Evolutionary conservation across 2,113 vertebrate species (phyloP).

Genomic region (Melanerpes aurifrons): DNA sequence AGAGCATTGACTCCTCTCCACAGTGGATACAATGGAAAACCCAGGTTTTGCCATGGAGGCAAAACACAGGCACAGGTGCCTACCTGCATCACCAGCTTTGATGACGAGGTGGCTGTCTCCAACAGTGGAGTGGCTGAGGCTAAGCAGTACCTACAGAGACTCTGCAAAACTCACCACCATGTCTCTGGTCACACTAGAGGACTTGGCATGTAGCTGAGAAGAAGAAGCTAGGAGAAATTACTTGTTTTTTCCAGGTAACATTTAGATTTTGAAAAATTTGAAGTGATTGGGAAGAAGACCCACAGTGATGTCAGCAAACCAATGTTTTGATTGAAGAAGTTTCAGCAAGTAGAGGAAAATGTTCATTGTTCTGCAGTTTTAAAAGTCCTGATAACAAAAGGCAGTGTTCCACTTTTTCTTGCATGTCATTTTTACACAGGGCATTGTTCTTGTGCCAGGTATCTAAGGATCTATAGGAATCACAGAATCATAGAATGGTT

Average conservation of each 20-base stretch:
- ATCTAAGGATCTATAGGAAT: neutral
- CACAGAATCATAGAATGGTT: neutral
- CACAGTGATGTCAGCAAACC: neutral
- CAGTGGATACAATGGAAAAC: neutral
- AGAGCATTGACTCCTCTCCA: neutral
- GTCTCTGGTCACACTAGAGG: rapidly evolving
- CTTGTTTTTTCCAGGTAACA: neutral
- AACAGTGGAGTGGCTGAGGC: no score
- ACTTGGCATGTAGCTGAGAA: neutral
- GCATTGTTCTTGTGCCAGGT: neutral
- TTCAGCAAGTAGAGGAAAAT: neutral
- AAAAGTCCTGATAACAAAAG: neutral
- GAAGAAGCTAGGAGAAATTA: neutral
- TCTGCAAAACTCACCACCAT: neutral
- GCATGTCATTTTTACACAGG: neutral
- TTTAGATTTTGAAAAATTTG: neutral
- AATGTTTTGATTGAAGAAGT: neutral
- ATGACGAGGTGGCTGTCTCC: neutral
- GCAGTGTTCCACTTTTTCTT: neutral
- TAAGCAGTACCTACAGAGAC: neutral
- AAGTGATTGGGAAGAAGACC: neutral
- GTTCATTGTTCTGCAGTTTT: neutral
- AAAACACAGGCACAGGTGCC: neutral
- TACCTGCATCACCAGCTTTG: neutral
- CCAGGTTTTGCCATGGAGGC: neutral